phyloP scores from a whole-genome alignment of 1,140 invertebrate genomes.

The Aphelinus atriplicis region DNA sequence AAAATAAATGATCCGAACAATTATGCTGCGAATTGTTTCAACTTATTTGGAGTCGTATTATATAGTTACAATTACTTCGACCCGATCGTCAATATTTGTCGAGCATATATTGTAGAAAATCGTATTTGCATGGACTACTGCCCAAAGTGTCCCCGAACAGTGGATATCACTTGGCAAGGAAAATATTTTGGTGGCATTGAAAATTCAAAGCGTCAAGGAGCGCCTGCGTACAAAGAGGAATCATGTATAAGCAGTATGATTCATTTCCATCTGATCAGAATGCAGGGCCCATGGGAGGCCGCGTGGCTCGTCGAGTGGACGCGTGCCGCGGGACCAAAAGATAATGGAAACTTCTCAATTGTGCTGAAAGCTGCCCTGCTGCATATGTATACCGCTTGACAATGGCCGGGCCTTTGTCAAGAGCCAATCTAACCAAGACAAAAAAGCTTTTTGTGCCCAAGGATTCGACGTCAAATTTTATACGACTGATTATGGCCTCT shows the following conservation, averaged over 20 bases:
- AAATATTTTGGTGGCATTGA: slow-evolving; percentile 1
- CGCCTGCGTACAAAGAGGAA: neutral
- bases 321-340: slow-evolving; percentile 39
- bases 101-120: no score
- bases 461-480: neutral
- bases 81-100: no score
- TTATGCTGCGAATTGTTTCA: no score
- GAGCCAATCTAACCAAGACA: neutral
- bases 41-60: no score
- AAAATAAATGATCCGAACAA: no score
- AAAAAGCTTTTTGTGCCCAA: neutral
- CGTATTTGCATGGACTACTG: no score
- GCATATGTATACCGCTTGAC: slow-evolving; percentile 2
- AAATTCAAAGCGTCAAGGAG: neutral
- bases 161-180: no score
- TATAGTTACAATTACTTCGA: no score
- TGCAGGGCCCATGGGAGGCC: slow-evolving; percentile 46
- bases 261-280: slow-evolving; percentile 51
- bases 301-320: slow-evolving; percentile 53
- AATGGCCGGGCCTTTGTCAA: slow-evolving; percentile 1
- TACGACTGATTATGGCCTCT: slow-evolving; percentile 23
- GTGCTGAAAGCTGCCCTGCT: neutral
- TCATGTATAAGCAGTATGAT: slow-evolving; percentile 6
- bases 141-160: no score
- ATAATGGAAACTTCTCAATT: slow-evolving; percentile 29